Evolutionary conservation across 2,888 invertebrate species (phyloP).

Genomic region (Hyalella azteca): DNA sequence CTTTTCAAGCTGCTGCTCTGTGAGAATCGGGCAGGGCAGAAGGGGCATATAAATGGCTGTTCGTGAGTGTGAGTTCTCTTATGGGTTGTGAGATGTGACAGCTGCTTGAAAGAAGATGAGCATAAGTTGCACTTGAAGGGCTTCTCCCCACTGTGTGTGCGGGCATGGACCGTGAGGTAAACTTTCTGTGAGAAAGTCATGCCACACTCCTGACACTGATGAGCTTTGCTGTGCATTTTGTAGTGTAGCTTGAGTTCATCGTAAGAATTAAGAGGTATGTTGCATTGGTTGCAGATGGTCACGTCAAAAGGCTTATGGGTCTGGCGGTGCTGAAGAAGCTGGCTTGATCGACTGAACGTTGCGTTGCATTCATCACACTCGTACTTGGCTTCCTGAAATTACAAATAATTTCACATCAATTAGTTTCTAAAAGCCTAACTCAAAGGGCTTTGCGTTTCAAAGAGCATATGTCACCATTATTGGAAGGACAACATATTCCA

Average conservation of each 20-base stretch:
- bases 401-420: neutral
- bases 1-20: constrained; percentile 53
- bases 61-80: constrained; percentile 52
- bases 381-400: constrained; percentile 9
- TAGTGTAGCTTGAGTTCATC: constrained; percentile 35
- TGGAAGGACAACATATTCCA: too few species aligned
- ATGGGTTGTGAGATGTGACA: constrained; percentile 54
- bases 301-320: constrained; percentile 7
- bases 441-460: neutral
- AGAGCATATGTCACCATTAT: neutral
- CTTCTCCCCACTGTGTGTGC: constrained; percentile 57
- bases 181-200: constrained; percentile 53
- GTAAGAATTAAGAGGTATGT: constrained; percentile 15
- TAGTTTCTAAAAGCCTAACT: neutral
- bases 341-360: constrained; percentile 36
- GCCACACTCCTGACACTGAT: constrained; percentile 49
- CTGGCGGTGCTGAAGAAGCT: constrained; percentile 33
- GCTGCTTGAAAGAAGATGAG: constrained; percentile 51
- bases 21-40: constrained; percentile 50
- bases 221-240: constrained; percentile 46
- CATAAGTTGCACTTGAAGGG: constrained; percentile 54
- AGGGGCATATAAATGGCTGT: constrained; percentile 49
- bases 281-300: constrained; percentile 35
- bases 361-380: constrained; percentile 32
- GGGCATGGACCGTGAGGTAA: constrained; percentile 53